These are phyloP conservation scores for Drosophila formosana DNA, from an alignment of 2,888 invertebrate species.

Conservation along the genomic window DNA sequence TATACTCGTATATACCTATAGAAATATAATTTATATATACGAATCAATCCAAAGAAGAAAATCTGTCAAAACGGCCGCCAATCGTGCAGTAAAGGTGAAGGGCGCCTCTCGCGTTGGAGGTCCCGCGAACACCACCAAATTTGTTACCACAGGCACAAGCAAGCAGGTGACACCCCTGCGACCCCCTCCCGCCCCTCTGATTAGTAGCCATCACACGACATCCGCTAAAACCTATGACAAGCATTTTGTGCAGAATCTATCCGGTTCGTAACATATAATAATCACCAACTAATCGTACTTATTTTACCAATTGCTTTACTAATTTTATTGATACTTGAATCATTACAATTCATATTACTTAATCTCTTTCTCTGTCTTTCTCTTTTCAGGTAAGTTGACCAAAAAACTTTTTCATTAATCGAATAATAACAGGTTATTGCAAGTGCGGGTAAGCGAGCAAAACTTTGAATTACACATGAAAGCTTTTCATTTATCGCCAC, in stretches of 20 bases:
- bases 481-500: background rate
- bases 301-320: slow-evolving; percentile 1
- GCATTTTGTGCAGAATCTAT: slow-evolving; percentile 44
- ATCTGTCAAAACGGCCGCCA: slow-evolving; percentile 30
- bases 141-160: background rate
- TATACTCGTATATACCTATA: too few species aligned
- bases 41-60: background rate
- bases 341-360: slow-evolving; percentile 5
- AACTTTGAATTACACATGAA: slow-evolving; percentile 20
- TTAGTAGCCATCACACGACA: slow-evolving; percentile 1
- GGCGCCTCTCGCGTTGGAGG: slow-evolving; percentile 29
- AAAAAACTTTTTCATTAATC: background rate
- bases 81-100: slow-evolving; percentile 36
- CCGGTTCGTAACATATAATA: slow-evolving; percentile 46
- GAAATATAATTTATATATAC: background rate
- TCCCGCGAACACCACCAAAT: slow-evolving; percentile 19
- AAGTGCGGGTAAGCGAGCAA: slow-evolving; percentile 49
- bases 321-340: background rate
- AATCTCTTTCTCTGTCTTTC: background rate
- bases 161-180: slow-evolving; percentile 9
- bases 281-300: background rate
- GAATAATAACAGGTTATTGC: slow-evolving; percentile 2
- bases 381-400: slow-evolving; percentile 68
- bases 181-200: background rate
- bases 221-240: slow-evolving; percentile 33